Conservation (phyloP, 2,113 vertebrate genomes). For the Brevimyrus niger region DNA sequence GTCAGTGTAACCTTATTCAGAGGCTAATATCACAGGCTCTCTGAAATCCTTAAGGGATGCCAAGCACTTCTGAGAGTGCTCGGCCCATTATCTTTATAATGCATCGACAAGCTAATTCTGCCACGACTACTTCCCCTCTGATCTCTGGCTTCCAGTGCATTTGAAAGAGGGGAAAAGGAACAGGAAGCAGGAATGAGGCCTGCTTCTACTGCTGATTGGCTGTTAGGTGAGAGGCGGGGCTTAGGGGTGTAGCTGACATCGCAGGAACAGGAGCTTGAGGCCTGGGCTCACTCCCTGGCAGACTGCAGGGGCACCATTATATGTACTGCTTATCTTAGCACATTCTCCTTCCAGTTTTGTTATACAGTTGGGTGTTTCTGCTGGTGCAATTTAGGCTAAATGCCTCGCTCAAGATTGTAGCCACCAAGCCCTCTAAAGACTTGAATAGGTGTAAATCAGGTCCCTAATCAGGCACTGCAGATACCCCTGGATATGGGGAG, state of each 20-base stretch:
- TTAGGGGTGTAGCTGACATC: background rate
- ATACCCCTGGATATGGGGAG: background rate
- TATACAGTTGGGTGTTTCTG: background rate
- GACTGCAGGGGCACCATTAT: background rate
- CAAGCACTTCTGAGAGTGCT: background rate
- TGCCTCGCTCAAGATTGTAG: background rate
- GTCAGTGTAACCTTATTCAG: background rate
- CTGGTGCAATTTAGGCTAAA: background rate
- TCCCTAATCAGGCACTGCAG: background rate
- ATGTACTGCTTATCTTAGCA: background rate
- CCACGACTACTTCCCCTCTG: background rate
- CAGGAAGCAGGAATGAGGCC: background rate
- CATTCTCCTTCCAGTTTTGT: background rate
- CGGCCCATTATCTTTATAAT: conserved; percentile 1
- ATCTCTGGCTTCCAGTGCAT: background rate
- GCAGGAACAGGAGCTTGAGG: background rate
- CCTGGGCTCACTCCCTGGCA: background rate
- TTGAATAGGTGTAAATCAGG: background rate
- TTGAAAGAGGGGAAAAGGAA: background rate
- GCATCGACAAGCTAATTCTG: background rate
- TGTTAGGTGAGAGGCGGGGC: background rate
- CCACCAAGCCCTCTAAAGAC: background rate
- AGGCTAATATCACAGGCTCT: background rate
- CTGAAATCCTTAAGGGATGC: background rate
- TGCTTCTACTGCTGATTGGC: background rate